A percentile compares a stretch with the other conserved stretches of the same genome.
phyloP scores from a whole-genome alignment of 2,888 invertebrate genomes.

The Brenthis daphne region DNA sequence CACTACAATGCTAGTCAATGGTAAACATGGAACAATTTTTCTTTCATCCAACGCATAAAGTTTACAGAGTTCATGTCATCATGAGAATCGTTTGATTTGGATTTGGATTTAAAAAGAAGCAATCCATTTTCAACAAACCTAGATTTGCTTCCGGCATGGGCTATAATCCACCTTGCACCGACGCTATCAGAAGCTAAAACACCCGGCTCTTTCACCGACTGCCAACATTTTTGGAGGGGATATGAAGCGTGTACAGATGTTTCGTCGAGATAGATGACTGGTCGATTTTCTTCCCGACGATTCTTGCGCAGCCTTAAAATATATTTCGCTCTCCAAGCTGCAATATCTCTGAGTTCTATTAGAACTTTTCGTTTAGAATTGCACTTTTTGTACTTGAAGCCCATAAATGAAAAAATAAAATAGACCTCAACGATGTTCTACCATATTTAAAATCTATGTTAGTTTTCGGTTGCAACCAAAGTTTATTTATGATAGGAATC shows the following conservation, averaged over 20 bases:
- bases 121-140: slow-evolving; percentile 2
- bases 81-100: slow-evolving; percentile 3
- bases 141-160: neutral
- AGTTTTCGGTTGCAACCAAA: too few species aligned
- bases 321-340: slow-evolving; percentile 7
- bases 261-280: slow-evolving; percentile 6
- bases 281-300: neutral
- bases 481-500: neutral
- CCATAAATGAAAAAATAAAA: neutral
- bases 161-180: slow-evolving; percentile 6
- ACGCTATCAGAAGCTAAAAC: neutral
- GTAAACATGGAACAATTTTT: neutral
- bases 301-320: neutral
- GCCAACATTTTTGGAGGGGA: slow-evolving; percentile 8
- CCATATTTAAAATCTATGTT: slow-evolving; percentile 1
- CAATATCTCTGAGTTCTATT: neutral
- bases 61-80: slow-evolving; percentile 3
- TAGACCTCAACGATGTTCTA: neutral
- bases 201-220: neutral
- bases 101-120: neutral
- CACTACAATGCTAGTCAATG: neutral
- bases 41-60: neutral
- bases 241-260: slow-evolving; percentile 2
- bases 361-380: slow-evolving; percentile 10
- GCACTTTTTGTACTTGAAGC: neutral